Evolutionary conservation across 2,113 vertebrate species (phyloP).

Genomic region (Callorhinus ursinus): DNA sequence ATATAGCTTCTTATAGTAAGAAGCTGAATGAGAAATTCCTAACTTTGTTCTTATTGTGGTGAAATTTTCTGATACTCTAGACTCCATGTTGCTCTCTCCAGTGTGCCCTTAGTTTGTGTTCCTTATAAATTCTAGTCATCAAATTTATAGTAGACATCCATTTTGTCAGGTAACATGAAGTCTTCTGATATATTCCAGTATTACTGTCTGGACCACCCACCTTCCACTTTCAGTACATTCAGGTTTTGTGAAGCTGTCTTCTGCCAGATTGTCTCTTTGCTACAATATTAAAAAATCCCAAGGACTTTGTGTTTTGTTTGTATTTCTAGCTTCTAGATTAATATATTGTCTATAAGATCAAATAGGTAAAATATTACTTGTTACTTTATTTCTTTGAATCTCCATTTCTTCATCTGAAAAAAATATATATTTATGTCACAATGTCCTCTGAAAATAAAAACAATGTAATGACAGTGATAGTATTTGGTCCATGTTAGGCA

Average conservation of each 20-base stretch:
- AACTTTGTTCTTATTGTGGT: not conserved
- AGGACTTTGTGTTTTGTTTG: not conserved
- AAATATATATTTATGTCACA: not conserved
- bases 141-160: not conserved
- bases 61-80: not conserved
- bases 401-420: not conserved
- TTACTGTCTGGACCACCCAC: not conserved
- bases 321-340: not conserved
- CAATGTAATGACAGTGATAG: not conserved
- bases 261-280: not conserved
- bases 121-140: not conserved
- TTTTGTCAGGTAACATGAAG: not conserved
- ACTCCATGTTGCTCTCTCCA: not conserved
- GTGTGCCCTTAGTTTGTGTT: not conserved
- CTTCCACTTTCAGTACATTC: not conserved
- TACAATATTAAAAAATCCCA: not conserved
- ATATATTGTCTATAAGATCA: not conserved
- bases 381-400: not conserved
- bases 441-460: conserved; percentile 9
- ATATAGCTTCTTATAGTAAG: not conserved
- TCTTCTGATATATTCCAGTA: not conserved
- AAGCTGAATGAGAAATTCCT: not conserved
- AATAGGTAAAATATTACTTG: not conserved
- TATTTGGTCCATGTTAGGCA: not conserved
- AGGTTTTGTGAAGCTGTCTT: not conserved